These are phyloP conservation scores for Branchipolynoe longqiensis DNA, from an alignment of 2,888 invertebrate genomes.

Conservation along the genomic window DNA sequence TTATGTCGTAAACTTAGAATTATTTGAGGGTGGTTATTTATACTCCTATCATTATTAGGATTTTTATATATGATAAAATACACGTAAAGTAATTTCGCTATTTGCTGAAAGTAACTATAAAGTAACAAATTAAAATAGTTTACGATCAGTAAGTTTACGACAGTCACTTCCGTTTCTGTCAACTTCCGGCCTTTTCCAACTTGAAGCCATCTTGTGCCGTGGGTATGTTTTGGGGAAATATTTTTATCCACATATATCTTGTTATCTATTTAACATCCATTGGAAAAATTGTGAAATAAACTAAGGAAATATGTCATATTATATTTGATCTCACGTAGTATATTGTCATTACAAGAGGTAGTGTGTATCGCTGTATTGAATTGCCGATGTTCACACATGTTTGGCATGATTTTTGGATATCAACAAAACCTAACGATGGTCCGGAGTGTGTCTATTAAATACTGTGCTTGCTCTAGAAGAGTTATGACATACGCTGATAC, in stretches of 20 bases:
- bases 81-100: too few relatives aligned
- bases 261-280: background rate
- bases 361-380: too few relatives aligned
- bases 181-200: conserved; percentile 55
- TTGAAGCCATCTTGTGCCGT: conserved; percentile 49
- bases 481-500: too few relatives aligned
- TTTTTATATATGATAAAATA: background rate
- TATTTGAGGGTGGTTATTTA: too few relatives aligned
- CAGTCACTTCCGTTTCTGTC: conserved; percentile 14
- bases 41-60: too few relatives aligned
- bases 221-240: background rate
- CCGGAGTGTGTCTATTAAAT: too few relatives aligned
- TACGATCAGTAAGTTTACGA: conserved; percentile 13
- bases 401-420: background rate
- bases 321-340: too few relatives aligned
- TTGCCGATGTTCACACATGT: background rate
- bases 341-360: background rate
- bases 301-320: too few relatives aligned
- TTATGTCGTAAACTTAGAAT: conserved; percentile 2
- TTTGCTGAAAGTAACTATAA: too few relatives aligned
- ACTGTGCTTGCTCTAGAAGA: too few relatives aligned
- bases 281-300: background rate
- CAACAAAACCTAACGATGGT: background rate
- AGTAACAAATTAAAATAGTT: background rate
- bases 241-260: conserved; percentile 40